Evolutionary conservation across 92 coral and sea anemone genomes (phyloP).

Genomic region (Pocillopora grandis): DNA sequence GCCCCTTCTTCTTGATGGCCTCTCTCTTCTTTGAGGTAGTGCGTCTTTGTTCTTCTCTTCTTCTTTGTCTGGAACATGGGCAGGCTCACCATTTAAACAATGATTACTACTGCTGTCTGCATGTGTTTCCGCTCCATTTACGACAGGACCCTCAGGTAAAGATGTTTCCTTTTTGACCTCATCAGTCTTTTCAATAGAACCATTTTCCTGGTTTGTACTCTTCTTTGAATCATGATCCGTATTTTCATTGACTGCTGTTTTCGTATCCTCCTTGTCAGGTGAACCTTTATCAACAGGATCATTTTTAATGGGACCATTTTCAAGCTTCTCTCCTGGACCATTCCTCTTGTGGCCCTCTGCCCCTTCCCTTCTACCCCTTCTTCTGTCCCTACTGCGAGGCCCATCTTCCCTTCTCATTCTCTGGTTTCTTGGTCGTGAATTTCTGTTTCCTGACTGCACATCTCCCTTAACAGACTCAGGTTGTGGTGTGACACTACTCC

Average conservation of each 20-base stretch:
- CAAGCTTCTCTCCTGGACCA: background rate
- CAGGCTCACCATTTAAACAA: conserved; percentile 2
- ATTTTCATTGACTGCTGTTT: background rate
- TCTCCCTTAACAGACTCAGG: background rate
- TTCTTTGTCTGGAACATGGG: background rate
- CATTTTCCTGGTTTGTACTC: background rate
- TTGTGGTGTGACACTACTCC: background rate
- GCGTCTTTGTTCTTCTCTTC: conserved; percentile 1
- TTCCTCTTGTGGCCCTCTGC: conserved; percentile 2
- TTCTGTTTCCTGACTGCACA: conserved; percentile 11
- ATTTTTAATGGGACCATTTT: conserved; percentile 14
- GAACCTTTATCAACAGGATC: background rate
- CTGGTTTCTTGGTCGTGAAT: background rate
- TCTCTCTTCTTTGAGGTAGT: conserved; percentile 38
- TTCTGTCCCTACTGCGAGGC: conserved; percentile 24
- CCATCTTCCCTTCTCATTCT: conserved; percentile 16
- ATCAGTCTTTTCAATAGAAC: background rate
- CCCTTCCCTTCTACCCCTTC: conserved; percentile 17
- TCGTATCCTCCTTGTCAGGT: background rate
- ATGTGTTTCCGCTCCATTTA: conserved; percentile 2
- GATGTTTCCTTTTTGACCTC: background rate
- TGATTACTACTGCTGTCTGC: background rate
- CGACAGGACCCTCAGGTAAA: background rate
- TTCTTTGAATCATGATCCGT: background rate
- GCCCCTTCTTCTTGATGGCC: conserved; percentile 48